Evolutionary conservation across 2,888 invertebrate species (phyloP), one percentile per base, ranked within the genome.

Genomic region (Synanthedon tipuliformis): DNA sequence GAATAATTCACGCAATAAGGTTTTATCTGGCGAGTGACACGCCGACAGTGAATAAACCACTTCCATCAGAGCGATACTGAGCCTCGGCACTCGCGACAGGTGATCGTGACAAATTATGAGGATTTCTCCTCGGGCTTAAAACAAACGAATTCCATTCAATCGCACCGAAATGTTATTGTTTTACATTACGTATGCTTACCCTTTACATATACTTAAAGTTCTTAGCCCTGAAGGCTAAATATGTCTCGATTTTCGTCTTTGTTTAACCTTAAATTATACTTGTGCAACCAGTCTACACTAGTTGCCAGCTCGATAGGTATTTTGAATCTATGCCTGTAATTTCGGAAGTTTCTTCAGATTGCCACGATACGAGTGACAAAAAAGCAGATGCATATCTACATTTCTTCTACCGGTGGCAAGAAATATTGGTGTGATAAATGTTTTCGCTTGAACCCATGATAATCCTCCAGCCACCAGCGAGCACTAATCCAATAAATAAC

Each of bases 1-100:
- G 71, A 68, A 71, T 70, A 56, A 70, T 71, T 70, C 67, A 71
- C 60, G 54, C 54, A 57, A 53, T 56, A 57, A 57, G 55, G 62
- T 62, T 59, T 45, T 64, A 63, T 64, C 63, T 60, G 40, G 50
- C 40, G 34, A 40, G 15, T 40, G 34, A 51, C 41, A 18, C 51
- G 15, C n/a, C n/a, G 45, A 45, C 45, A 45, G 13, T 45, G 45
- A 45, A 15, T 45, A 13, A 45, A 15, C 13, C 45, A 45, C 45
- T 45, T 45, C 45, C 45, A 45, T 45, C 45, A 45, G 45, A 45
- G 34, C 34, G 45, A 45, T 45, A 45, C 13, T 45, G 45, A 15
- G n/a, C 13, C 13, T n/a, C 4, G 45, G 12, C 13, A 45, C 34
- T 34, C 34, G 45, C 13, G 45, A 23, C 49, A 51, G 48, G 27